A percentile compares a stretch with the other conserved stretches of the same genome.
phyloP scores from a whole-genome alignment of 2,113 vertebrate genomes.

The Aspidoscelis tigris region DNA sequence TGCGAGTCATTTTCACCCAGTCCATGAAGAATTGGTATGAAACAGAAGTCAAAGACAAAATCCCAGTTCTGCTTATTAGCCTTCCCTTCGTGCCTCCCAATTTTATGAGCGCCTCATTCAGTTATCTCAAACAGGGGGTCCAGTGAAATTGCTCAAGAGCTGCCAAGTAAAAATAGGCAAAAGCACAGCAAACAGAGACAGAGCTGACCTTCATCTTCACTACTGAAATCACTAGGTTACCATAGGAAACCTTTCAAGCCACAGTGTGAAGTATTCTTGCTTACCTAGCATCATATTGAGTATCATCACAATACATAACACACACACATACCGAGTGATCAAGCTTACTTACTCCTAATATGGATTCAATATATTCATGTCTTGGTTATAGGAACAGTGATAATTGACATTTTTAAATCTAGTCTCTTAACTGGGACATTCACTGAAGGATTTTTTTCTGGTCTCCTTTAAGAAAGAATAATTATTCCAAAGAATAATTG shows the following conservation, averaged over 20 bases:
- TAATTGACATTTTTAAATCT: too few species aligned
- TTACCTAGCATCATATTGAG: neutral
- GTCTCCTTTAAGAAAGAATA: too few species aligned
- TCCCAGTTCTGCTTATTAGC: neutral
- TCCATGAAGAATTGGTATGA: neutral
- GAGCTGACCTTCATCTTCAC: neutral
- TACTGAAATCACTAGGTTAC: neutral
- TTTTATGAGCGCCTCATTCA: neutral
- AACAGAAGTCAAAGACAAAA: neutral
- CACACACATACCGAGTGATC: neutral
- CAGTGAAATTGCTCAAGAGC: neutral
- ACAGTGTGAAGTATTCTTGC: neutral
- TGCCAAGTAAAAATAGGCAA: neutral
- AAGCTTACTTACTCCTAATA: neutral
- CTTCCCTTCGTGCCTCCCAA: neutral
- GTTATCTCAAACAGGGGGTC: neutral
- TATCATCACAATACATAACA: neutral
- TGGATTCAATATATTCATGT: too few species aligned
- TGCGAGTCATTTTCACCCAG: neutral
- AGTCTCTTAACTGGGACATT: too few species aligned
- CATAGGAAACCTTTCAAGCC: neutral
- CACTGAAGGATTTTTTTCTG: too few species aligned
- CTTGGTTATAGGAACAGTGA: too few species aligned
- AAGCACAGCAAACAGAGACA: neutral
- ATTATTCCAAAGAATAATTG: too few species aligned